These are phyloP conservation scores for Mycteria americana DNA, from an alignment of 2,797 vertebrate genomes.

Conservation along the genomic window DNA sequence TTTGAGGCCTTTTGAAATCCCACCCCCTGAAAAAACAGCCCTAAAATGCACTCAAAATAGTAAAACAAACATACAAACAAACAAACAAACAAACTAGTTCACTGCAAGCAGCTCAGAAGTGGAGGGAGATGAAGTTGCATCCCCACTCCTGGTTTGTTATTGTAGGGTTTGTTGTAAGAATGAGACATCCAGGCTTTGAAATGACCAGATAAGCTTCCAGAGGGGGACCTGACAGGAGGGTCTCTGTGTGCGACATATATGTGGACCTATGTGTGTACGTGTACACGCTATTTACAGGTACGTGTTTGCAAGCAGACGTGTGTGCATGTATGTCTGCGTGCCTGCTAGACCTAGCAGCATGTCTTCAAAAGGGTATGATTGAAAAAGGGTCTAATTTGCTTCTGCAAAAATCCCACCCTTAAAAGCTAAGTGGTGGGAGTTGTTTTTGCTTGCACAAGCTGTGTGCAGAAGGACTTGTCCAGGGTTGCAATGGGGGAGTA, in stretches of 20 bases:
- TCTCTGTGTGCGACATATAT: neutral
- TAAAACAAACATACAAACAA: neutral
- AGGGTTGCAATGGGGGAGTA: accelerated
- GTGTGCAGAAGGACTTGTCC: neutral
- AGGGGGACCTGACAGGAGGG: neutral
- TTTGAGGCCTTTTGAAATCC: neutral
- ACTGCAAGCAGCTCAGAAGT: neutral
- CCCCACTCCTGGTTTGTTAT: neutral
- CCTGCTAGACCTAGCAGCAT: no score
- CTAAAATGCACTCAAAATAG: neutral
- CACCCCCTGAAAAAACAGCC: neutral
- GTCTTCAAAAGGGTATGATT: neutral
- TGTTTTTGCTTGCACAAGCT: neutral
- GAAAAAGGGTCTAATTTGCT: neutral
- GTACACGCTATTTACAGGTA: neutral
- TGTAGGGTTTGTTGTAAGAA: accelerated
- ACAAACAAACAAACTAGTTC: neutral
- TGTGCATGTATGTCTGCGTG: neutral
- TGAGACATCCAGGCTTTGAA: neutral
- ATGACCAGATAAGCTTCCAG: neutral
- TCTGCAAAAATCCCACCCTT: neutral
- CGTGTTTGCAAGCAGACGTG: neutral
- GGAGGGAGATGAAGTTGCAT: neutral
- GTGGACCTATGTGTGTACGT: neutral
- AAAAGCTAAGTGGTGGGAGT: neutral